Conservation (phyloP, 2,797 vertebrate species). For the Rhyacichthys aspro region DNA sequence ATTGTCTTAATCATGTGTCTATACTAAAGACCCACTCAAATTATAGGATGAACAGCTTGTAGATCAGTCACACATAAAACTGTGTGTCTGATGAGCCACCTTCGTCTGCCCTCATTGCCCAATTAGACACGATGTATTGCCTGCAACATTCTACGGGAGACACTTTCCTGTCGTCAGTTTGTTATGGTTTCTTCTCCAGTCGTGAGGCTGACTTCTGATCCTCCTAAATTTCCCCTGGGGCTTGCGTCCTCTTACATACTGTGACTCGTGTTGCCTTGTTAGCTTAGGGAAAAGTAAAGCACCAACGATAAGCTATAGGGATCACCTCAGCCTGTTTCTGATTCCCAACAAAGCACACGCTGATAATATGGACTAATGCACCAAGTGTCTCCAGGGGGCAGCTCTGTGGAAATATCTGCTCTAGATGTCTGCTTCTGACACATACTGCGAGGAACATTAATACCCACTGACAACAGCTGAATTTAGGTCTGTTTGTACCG, state of each 20-base stretch:
- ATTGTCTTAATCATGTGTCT: not conserved
- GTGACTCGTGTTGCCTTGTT: slow-evolving; percentile 47
- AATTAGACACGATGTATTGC: slow-evolving; percentile 46
- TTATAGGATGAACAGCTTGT: slow-evolving; percentile 5
- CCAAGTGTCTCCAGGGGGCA: slow-evolving; percentile 11
- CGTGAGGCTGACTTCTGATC: slow-evolving; percentile 39
- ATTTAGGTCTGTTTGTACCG: slow-evolving; percentile 9
- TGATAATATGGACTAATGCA: slow-evolving; percentile 28
- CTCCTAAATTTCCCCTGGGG: slow-evolving; percentile 57
- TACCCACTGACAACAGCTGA: slow-evolving; percentile 5
- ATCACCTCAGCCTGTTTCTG: slow-evolving; percentile 11
- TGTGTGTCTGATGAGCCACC: slow-evolving; percentile 22
- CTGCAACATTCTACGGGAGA: slow-evolving; percentile 14
- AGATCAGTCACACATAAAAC: slow-evolving; percentile 17
- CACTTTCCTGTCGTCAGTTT: slow-evolving; percentile 24
- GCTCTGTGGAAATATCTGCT: slow-evolving; percentile 24
- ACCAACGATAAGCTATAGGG: slow-evolving; percentile 22
- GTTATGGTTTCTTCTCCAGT: slow-evolving; percentile 28
- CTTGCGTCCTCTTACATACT: slow-evolving; percentile 12
- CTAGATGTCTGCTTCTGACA: slow-evolving; percentile 3
- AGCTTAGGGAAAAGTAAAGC: slow-evolving; percentile 41
- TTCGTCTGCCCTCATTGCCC: slow-evolving; percentile 44
- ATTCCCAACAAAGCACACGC: slow-evolving; percentile 3
- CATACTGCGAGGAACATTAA: slow-evolving; percentile 13
- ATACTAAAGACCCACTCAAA: not conserved